Percentiles rank a stretch among this genome's conserved stretches.
These are phyloP conservation scores for Petromus typicus DNA, from an alignment of 2,113 vertebrate genomes.

Conservation along the genomic window DNA sequence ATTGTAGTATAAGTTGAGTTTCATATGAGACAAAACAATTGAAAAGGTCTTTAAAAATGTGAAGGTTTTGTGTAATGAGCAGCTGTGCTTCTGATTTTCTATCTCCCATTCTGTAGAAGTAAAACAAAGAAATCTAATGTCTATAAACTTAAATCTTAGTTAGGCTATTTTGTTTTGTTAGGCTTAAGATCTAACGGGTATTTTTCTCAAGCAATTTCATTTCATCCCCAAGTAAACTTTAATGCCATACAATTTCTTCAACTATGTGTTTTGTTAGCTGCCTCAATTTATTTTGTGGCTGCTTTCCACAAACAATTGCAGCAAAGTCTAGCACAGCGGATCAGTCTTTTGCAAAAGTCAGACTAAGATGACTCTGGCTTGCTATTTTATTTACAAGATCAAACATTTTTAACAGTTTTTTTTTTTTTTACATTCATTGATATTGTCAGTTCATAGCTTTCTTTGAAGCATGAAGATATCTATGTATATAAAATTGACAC, in stretches of 20 bases:
- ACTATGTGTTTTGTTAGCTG: background rate
- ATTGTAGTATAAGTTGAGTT: constrained; percentile 7
- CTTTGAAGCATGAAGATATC: background rate
- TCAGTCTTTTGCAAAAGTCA: background rate
- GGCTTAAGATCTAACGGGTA: background rate
- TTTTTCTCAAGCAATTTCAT: background rate
- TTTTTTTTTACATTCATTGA: background rate
- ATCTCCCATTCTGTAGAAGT: background rate
- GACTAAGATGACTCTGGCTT: background rate
- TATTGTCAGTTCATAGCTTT: background rate
- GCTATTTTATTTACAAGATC: background rate
- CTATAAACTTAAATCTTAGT: background rate
- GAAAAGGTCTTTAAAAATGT: background rate
- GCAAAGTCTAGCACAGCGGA: background rate
- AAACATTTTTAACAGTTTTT: background rate
- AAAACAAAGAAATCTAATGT: background rate
- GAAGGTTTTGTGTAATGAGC: background rate
- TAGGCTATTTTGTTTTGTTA: constrained; percentile 10
- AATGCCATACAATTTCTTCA: background rate
- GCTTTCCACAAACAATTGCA: background rate
- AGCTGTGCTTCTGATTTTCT: background rate
- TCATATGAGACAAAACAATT: background rate
- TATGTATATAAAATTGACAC: background rate
- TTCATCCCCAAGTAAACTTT: constrained; percentile 11
- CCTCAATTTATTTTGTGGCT: background rate